phyloP scores from a whole-genome alignment of 1,140 invertebrate genomes.

The Pseudomyrmex pallidus region DNA sequence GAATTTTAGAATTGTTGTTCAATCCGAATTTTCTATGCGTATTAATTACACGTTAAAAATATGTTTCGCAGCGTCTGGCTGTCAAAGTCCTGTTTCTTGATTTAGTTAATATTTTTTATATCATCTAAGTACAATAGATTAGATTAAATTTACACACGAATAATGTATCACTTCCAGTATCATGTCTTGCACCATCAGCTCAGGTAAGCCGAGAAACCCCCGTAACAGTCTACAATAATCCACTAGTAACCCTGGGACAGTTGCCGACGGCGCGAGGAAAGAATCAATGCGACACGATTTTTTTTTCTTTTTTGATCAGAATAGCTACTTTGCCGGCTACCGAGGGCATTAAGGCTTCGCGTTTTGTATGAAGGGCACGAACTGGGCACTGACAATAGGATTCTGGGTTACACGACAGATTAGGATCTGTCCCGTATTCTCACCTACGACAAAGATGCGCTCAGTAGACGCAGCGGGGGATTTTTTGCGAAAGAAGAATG shows the following conservation, averaged over 20 bases:
- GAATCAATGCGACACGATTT: conserved; percentile 37
- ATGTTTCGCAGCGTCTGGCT: no score
- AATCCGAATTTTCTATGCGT: no score
- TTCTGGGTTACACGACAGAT: conserved; percentile 75
- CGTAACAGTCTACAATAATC: conserved; percentile 55
- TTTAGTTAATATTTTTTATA: background rate
- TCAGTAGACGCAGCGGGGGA: conserved; percentile 67
- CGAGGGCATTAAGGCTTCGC: conserved; percentile 68
- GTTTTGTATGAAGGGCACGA: conserved; percentile 75
- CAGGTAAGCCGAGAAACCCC: conserved; percentile 58
- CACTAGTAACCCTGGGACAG: conserved; percentile 56
- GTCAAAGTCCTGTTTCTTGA: no score
- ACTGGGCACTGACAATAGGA: conserved; percentile 69
- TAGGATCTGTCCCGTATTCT: conserved; percentile 76
- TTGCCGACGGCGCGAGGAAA: conserved; percentile 38
- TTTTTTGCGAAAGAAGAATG: background rate
- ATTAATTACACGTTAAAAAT: no score
- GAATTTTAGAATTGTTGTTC: no score
- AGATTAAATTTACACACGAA: background rate
- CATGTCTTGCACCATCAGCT: background rate
- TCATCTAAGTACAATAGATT: background rate
- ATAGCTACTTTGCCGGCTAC: conserved; percentile 65
- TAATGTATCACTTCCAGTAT: conserved; percentile 30
- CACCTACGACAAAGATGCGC: conserved; percentile 79
- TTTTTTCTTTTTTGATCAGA: conserved; percentile 48